Base-by-base conservation (phyloP, 1,140 invertebrate genomes). In the Harpegnathos saltator region DNA sequence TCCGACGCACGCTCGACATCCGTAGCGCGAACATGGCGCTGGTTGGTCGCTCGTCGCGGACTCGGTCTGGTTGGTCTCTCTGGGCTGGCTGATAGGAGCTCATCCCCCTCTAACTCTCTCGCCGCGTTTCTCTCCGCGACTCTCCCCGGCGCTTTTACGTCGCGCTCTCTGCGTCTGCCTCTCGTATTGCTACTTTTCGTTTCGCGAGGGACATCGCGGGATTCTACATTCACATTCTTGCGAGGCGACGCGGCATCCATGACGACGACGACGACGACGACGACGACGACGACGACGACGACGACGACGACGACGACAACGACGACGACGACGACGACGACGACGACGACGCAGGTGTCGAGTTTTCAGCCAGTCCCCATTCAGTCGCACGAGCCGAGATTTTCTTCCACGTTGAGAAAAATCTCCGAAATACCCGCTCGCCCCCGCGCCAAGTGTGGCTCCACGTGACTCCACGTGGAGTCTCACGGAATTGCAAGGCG, bases 31-130 rank as follows among this genome's bases (percentile, higher is more conserved):
- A 71, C 72, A 68, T 80, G 65, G 52, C 85, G 85, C 80, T 89
- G 80, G 84, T 88, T 89, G 87, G 73, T 63, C 33, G 33, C 33
- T 33, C 82, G 86, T 33, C 69, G 38, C 33, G 73, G 62, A 73
- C 78, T 71, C 85, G 62, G 65, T 75, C 69, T 86, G 71, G 86
- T 84, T 86, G 74, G 50, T n/a, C n/a, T n/a, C n/a, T n/a, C n/a
- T n/a, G n/a, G n/a, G 74, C 84, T 86, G 85, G 50, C 87, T 89
- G 91, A 91, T 90, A 89, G 85, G 86, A 90, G 86, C 85, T 90
- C 86, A 86, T 86, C 78, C 77, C 77, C 54, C 77, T 81, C 75
- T 77, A 33, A 29, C 38, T 72, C 33, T 61, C 73, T n/a, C n/a
- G 58, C 58, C 44, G 48, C 24, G 66, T 72, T 74, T 52, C 75